A percentile compares a stretch with the other conserved stretches of the same genome.
These are phyloP conservation scores for Trachelus troglodyta DNA, from an alignment of 2,888 invertebrate genomes.

Conservation along the genomic window DNA sequence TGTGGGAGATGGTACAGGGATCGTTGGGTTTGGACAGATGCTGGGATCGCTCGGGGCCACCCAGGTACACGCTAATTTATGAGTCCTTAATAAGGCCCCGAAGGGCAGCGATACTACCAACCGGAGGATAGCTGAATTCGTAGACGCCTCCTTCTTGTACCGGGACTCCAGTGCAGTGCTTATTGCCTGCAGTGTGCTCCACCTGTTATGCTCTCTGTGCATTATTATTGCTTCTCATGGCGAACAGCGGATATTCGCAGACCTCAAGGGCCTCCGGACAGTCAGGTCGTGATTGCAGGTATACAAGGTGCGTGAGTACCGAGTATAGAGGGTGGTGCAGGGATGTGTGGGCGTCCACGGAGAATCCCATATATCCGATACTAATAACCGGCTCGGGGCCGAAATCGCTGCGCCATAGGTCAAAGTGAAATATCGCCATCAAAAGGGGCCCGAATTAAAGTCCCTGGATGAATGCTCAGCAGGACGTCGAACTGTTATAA, in stretches of 20 bases:
- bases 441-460: slow-evolving; percentile 43
- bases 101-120: not conserved
- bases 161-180: too few relatives aligned
- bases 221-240: too few relatives aligned
- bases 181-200: too few relatives aligned
- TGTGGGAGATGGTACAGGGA: too few relatives aligned
- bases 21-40: not conserved
- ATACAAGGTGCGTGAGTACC: fast-evolving
- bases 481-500: slow-evolving; percentile 25
- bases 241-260: too few relatives aligned
- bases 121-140: too few relatives aligned
- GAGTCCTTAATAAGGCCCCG: slow-evolving; percentile 18
- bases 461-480: slow-evolving; percentile 33
- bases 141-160: too few relatives aligned
- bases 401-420: slow-evolving; percentile 35
- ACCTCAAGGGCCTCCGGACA: too few relatives aligned
- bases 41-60: slow-evolving; percentile 16
- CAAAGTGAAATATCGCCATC: slow-evolving; percentile 44
- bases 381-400: slow-evolving; percentile 46
- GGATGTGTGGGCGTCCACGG: not conserved
- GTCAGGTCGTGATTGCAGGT: too few relatives aligned
- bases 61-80: slow-evolving; percentile 21
- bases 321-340: too few relatives aligned
- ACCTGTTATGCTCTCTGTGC: too few relatives aligned
- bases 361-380: slow-evolving; percentile 3